Evolutionary conservation across 1,140 invertebrate genomes (phyloP), one percentile per base, ranked within the genome.

Genomic region (Protaetia brevitarsis): DNA sequence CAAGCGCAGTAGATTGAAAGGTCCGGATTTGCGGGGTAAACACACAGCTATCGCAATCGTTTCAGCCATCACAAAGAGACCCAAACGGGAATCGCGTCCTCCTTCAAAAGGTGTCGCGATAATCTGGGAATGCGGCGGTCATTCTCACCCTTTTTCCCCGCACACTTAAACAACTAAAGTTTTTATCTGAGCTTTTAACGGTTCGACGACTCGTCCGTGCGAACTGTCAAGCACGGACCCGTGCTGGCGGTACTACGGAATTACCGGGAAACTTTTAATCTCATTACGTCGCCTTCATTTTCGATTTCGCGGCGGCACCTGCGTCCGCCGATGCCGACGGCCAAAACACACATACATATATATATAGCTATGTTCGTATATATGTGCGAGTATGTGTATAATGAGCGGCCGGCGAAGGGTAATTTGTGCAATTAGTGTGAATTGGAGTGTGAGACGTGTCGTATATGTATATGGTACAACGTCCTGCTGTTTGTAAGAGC

Each of bases 401-500:
- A 59, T 59, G 29, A 59, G 29, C 29, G 26, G 26, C n/a, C n/a
- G n/a, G n/a, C n/a, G n/a, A n/a, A n/a, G 19, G 26, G 30, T 59
- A 59, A 29, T 59, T 59, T 59, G 29, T 59, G 57, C 30, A 59
- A 59, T 29, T 59, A 31, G 57, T 59, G 29, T 59, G 29, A 59
- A 59, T 28, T 59, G 57, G 29, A 59, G 57, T 59, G 26, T 29
- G 26, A 59, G 57, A 29, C 57, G 29, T 29, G 29, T 31, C 29
- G 29, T 28, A 59, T 59, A 59, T 29, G 57, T 28, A n/a, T 28
- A 21, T 29, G 29, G 29, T 64, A 29, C 29, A 64, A 59, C 69
- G 69, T 68, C 66, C 66, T 70, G 66, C 51, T 68, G 61, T 68
- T 68, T 61, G 64, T 66, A 70, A 66, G 69, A 66, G 64, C 69